These are phyloP conservation scores for Halcyon smyrnensis DNA, from an alignment of 2,797 vertebrate genomes.

Conservation along the genomic window DNA sequence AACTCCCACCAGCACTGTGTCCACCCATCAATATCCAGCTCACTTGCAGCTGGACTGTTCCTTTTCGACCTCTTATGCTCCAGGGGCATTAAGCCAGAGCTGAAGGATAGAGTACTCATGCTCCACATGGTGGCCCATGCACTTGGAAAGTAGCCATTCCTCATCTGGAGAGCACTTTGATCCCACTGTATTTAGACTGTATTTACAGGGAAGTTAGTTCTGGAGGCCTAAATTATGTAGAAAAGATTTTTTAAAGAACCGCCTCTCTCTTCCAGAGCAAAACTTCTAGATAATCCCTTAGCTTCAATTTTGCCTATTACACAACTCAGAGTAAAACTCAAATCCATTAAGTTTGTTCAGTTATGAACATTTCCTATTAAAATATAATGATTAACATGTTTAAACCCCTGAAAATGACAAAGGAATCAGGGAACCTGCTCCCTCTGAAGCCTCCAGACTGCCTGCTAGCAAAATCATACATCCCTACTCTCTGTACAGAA, in stretches of 20 bases:
- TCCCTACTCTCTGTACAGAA: not conserved
- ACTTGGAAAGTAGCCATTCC: not conserved
- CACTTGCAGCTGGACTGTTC: not conserved
- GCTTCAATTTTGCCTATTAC: not conserved
- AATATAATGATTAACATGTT: not conserved
- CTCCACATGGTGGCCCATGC: rapidly evolving
- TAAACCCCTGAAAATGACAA: not conserved
- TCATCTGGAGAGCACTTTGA: not conserved
- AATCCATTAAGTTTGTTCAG: not conserved
- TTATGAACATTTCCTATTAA: not conserved
- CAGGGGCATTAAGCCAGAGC: not conserved
- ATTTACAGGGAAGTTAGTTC: not conserved
- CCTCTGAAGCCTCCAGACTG: not conserved
- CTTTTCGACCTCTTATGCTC: not conserved
- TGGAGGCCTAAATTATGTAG: not conserved
- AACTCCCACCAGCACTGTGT: not conserved
- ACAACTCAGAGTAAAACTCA: not conserved
- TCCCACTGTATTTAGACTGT: not conserved
- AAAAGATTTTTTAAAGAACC: not conserved
- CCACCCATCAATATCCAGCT: not conserved
- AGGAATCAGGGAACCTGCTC: not conserved
- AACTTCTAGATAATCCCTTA: not conserved
- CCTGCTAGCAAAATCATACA: not conserved
- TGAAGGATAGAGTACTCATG: not conserved
- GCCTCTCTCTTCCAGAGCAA: not conserved